These are phyloP conservation scores for Scaptomyza flava DNA, from an alignment of 2,888 invertebrate genomes.

Conservation along the genomic window DNA sequence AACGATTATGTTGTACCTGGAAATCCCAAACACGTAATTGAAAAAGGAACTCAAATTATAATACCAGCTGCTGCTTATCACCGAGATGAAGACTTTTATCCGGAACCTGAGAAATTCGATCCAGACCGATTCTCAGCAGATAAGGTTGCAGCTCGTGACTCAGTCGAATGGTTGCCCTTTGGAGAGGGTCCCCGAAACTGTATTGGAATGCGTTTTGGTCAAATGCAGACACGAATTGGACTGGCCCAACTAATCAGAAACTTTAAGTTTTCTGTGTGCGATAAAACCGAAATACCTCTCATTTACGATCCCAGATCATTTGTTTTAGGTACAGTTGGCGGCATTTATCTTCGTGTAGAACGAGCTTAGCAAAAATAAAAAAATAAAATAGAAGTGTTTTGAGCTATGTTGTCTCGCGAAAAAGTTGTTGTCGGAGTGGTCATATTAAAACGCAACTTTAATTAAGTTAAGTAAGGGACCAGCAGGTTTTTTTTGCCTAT, in stretches of 20 bases:
- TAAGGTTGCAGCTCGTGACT: conserved; percentile 85
- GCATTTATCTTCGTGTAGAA: conserved; percentile 33
- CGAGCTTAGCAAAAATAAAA: background rate
- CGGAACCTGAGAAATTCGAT: conserved; percentile 86
- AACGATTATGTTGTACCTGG: conserved; percentile 85
- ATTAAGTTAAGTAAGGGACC: background rate
- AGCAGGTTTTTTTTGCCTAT: background rate
- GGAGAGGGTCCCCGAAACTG: conserved; percentile 83
- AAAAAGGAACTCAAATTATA: conserved; percentile 79
- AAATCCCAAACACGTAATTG: conserved; percentile 84
- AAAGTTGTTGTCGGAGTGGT: background rate
- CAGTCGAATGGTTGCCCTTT: conserved; percentile 80
- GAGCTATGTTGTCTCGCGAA: background rate
- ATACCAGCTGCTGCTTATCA: conserved; percentile 85
- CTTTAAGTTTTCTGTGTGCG: conserved; percentile 67
- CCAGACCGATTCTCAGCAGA: conserved; percentile 87
- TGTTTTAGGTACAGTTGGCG: conserved; percentile 53
- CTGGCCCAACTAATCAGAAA: conserved; percentile 70
- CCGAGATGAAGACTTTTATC: conserved; percentile 85
- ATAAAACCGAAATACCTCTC: conserved; percentile 68
- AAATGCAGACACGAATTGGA: conserved; percentile 78
- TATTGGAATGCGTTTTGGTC: conserved; percentile 81
- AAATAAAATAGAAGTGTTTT: background rate
- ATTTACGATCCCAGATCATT: conserved; percentile 50
- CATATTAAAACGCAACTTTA: background rate